phyloP scores from a whole-genome alignment of 2,113 vertebrate species.

The Vulpes ferrilata region DNA sequence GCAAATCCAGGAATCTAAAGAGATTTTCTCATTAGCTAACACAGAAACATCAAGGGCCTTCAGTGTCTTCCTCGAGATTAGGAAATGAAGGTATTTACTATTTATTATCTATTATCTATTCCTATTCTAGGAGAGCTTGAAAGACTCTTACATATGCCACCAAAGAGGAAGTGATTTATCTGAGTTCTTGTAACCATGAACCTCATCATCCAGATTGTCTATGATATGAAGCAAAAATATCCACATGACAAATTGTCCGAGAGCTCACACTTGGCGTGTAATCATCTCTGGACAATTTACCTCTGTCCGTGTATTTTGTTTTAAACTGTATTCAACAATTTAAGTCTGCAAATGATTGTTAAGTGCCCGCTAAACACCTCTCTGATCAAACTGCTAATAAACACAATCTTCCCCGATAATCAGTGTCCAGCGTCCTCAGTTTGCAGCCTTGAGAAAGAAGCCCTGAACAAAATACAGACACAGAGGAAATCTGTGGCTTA shows the following conservation, averaged over 20 bases:
- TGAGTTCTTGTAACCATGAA: background rate
- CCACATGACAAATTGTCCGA: background rate
- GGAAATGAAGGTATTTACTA: background rate
- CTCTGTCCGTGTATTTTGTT: background rate
- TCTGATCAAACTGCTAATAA: background rate
- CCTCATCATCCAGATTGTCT: background rate
- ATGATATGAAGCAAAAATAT: background rate
- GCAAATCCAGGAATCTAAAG: background rate
- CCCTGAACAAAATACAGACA: background rate
- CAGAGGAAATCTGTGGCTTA: background rate
- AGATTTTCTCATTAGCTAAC: background rate
- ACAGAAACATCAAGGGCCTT: background rate
- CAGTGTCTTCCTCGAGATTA: background rate
- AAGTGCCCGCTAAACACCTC: background rate
- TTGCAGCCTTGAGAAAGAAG: background rate
- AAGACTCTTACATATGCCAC: background rate
- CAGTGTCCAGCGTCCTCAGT: background rate
- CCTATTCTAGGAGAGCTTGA: background rate
- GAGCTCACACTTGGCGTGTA: background rate
- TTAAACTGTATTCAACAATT: constrained; percentile 10
- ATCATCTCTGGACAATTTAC: background rate
- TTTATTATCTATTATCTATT: background rate
- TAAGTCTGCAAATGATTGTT: background rate
- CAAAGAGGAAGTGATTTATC: background rate
- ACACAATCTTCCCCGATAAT: background rate